A percentile compares a stretch with the other conserved stretches of the same genome.
Evolutionary conservation across 2,113 vertebrate species (phyloP).

Genomic region (Semnopithecus entellus): DNA sequence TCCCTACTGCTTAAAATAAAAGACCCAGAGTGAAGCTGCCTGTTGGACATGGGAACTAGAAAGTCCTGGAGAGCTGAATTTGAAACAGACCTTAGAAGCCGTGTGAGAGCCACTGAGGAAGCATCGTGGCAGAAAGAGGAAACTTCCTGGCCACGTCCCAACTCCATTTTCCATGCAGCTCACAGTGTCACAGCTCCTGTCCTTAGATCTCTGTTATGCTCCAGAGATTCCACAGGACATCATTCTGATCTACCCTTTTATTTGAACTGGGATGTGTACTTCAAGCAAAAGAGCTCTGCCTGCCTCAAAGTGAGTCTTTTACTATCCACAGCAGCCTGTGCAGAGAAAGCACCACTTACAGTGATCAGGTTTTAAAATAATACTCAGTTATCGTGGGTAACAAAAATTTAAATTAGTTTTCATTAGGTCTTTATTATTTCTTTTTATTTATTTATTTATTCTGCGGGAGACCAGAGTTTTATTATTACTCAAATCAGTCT

Average conservation of each 20-base stretch:
- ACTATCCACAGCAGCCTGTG: background rate
- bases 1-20: no score
- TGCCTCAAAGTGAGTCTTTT: background rate
- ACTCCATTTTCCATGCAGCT: background rate
- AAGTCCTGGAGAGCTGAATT: background rate
- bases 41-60: background rate
- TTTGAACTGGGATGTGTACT: background rate
- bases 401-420: background rate
- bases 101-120: no score
- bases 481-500: no score
- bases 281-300: background rate
- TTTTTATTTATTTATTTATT: no score
- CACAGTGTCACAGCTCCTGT: rapidly evolving
- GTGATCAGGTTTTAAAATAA: background rate
- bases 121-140: background rate
- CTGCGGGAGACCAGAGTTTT: no score
- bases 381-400: background rate
- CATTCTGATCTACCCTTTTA: background rate
- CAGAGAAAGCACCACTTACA: background rate
- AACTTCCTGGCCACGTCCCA: background rate
- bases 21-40: background rate
- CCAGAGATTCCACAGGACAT: background rate
- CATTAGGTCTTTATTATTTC: background rate
- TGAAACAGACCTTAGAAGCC: background rate
- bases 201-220: background rate